A percentile compares a stretch with the other conserved stretches of the same genome.
Evolutionary conservation across 92 coral and sea anemone genomes (phyloP).

Genomic region (Siderastrea radians): DNA sequence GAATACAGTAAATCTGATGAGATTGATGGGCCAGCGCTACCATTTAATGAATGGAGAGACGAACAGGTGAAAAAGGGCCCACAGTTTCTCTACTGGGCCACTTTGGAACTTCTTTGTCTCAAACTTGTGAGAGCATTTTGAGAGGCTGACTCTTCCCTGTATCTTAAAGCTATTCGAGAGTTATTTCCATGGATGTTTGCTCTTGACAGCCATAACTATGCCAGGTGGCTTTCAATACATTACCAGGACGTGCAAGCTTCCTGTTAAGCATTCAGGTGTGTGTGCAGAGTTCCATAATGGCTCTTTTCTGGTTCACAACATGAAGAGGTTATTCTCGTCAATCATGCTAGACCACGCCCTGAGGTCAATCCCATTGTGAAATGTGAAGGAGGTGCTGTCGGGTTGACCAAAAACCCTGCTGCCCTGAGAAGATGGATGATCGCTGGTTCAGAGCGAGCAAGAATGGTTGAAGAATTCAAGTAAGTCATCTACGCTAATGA

Average conservation of each 20-base stretch:
- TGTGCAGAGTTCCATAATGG: constrained; percentile 46
- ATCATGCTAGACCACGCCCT: constrained; percentile 77
- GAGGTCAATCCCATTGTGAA: constrained; percentile 74
- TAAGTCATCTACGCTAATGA: constrained; percentile 15
- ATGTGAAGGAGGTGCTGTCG: constrained; percentile 79
- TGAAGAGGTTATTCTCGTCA: constrained; percentile 52
- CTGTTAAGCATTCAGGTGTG: constrained; percentile 50
- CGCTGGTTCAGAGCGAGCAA: constrained; percentile 66
- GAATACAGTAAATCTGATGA: constrained; percentile 42
- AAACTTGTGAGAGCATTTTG: constrained; percentile 43
- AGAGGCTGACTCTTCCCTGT: constrained; percentile 48
- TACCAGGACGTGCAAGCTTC: constrained; percentile 65
- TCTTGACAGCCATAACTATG: constrained; percentile 52
- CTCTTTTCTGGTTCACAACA: constrained; percentile 58
- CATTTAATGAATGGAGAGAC: constrained; percentile 46
- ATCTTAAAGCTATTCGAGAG: constrained; percentile 50
- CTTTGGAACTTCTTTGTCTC: constrained; percentile 43
- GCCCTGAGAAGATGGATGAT: constrained; percentile 81
- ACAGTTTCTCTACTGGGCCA: constrained; percentile 53
- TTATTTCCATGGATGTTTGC: constrained; percentile 71
- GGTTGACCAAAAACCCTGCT: constrained; percentile 73
- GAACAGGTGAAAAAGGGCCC: constrained; percentile 43
- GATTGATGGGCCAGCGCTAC: constrained; percentile 31
- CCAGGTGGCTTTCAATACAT: constrained; percentile 66
- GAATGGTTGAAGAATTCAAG: constrained; percentile 77